These are phyloP conservation scores for Strigamia maritima DNA, from an alignment of 2,888 invertebrate species.

Conservation along the genomic window DNA sequence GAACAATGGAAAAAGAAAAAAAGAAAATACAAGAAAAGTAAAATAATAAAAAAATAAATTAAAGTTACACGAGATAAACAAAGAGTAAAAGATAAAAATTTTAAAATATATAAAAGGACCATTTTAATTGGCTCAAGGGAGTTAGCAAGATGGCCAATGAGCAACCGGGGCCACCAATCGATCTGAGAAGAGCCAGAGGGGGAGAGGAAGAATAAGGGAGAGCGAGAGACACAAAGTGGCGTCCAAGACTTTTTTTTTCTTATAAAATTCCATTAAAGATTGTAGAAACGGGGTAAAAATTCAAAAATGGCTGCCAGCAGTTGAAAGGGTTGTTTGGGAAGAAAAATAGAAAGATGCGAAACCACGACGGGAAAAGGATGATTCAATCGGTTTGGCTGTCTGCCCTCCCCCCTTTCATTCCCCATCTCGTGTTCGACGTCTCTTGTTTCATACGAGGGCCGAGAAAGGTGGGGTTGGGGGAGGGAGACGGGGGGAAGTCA, in stretches of 20 bases:
- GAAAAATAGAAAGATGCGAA: neutral
- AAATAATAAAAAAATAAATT: neutral
- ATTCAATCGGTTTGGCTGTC: neutral
- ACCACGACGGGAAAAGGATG: neutral
- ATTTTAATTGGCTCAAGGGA: neutral
- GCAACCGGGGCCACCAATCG: neutral
- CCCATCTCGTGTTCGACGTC: conserved; percentile 5
- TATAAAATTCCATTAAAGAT: neutral
- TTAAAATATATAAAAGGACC: neutral
- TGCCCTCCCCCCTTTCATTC: conserved; percentile 2
- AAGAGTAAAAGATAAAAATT: neutral
- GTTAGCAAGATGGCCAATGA: neutral
- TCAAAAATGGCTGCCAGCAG: neutral
- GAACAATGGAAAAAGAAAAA: neutral
- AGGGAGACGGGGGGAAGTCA: conserved; percentile 17
- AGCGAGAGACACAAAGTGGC: neutral
- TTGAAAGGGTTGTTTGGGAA: neutral
- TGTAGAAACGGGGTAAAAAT: neutral
- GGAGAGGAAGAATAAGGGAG: neutral
- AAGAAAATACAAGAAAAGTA: neutral
- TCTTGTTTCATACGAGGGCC: neutral
- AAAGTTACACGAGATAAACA: neutral
- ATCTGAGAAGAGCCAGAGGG: neutral
- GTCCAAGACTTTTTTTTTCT: neutral
- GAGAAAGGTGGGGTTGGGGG: neutral